Percentiles rank a stretch among this genome's conserved stretches.
These are phyloP conservation scores for Hydropotes inermis DNA, from an alignment of 2,113 vertebrate species.

Conservation along the genomic window DNA sequence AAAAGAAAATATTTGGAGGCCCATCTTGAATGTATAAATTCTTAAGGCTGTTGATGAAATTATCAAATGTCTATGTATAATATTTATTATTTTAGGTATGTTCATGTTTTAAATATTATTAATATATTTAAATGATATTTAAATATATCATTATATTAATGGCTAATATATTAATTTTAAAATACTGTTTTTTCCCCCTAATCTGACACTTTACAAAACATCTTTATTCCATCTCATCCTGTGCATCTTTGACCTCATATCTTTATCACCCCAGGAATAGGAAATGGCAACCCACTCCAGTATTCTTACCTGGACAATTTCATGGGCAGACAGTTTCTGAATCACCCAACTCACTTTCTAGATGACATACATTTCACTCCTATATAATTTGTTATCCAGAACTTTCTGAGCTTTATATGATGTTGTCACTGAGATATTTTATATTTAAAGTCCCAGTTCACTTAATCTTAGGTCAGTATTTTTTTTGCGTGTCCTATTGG, in stretches of 20 bases:
- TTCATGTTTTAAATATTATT: not conserved
- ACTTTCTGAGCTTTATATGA: not conserved
- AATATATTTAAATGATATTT: not conserved
- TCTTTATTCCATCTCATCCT: not conserved
- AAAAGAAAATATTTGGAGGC: not conserved
- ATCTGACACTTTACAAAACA: not conserved
- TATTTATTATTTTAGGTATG: not conserved
- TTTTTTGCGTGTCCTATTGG: not conserved
- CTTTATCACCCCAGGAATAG: not conserved
- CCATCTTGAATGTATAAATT: not conserved
- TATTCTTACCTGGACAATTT: not conserved
- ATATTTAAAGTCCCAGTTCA: not conserved
- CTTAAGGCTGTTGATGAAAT: not conserved
- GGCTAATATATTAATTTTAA: not conserved
- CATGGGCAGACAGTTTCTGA: not conserved
- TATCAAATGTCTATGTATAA: not conserved
- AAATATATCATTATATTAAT: not conserved
- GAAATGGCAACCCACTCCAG: not conserved
- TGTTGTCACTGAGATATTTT: not conserved
- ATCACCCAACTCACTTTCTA: not conserved
- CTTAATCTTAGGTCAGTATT: not conserved
- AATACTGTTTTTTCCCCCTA: not conserved
- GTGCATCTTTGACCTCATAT: not conserved
- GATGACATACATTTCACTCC: not conserved
- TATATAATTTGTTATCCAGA: not conserved